Conservation (phyloP, 2,113 vertebrate genomes). For the Equus quagga region DNA sequence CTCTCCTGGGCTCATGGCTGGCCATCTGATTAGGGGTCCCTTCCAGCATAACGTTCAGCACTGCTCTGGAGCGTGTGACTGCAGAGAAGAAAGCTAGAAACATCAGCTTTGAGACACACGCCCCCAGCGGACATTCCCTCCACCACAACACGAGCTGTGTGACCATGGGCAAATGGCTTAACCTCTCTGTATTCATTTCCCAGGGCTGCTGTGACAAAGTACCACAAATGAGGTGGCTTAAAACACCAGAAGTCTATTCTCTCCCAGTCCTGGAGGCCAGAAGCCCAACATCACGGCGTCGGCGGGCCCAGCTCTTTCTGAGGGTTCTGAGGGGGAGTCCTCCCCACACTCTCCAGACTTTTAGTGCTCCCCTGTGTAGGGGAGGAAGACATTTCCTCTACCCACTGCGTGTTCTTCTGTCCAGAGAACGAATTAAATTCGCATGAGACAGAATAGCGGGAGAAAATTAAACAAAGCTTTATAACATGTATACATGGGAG, state of each 20-base stretch:
- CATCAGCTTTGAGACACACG: not conserved
- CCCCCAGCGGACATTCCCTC: fast-evolving
- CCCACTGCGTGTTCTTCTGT: too few relatives aligned
- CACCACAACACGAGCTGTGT: not conserved
- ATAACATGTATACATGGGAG: too few relatives aligned
- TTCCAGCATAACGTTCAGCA: fast-evolving
- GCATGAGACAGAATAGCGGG: too few relatives aligned
- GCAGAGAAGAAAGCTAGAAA: not conserved
- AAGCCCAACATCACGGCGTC: not conserved
- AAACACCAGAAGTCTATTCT: not conserved
- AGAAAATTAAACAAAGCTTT: too few relatives aligned
- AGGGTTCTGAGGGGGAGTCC: not conserved
- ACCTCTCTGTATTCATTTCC: not conserved
- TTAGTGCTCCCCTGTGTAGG: too few relatives aligned
- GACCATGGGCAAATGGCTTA: fast-evolving
- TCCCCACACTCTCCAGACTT: not conserved
- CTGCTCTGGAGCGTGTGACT: fast-evolving
- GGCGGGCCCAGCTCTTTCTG: not conserved
- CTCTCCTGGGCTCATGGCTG: fast-evolving
- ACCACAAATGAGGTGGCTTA: not conserved
- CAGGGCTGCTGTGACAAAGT: not conserved
- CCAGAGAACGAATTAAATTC: too few relatives aligned
- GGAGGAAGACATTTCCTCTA: too few relatives aligned
- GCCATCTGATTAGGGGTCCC: not conserved
- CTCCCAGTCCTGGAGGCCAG: not conserved